A percentile compares a stretch with the other conserved stretches of the same genome.
Evolutionary conservation across 92 coral and sea anemone genomes (phyloP).

Genomic region (Plumapathes pennacea): DNA sequence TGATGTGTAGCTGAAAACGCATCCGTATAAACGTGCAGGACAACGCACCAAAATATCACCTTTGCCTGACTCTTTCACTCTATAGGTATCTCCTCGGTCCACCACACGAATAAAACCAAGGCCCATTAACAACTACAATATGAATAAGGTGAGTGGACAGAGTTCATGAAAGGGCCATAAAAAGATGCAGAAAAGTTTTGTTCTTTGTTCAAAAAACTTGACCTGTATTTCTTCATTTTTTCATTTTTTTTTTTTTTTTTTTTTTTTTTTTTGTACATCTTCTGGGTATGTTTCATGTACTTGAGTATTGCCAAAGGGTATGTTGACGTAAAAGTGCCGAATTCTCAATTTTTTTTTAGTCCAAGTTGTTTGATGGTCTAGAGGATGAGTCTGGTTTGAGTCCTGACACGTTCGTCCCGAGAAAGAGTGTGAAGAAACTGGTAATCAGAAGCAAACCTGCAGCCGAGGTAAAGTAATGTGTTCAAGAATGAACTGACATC

Average conservation of each 20-base stretch:
- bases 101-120: constrained; percentile 93
- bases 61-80: no score
- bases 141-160: constrained; percentile 68
- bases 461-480: constrained; percentile 21
- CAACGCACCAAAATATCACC: no score
- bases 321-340: no score
- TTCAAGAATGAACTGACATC: no score
- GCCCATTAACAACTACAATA: constrained; percentile 72
- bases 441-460: constrained; percentile 62
- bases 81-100: constrained; percentile 89
- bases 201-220: no score
- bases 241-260: background rate
- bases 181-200: no score
- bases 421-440: constrained; percentile 89
- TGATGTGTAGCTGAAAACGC: no score
- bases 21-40: no score
- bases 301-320: no score
- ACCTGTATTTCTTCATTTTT: no score
- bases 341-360: constrained; percentile 22
- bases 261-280: background rate
- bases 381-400: constrained; percentile 89
- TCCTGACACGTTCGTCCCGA: constrained; percentile 95
- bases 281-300: no score
- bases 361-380: constrained; percentile 94
- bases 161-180: no score